phyloP scores from a whole-genome alignment of 2,888 invertebrate genomes.

The Heteropelma amictum region DNA sequence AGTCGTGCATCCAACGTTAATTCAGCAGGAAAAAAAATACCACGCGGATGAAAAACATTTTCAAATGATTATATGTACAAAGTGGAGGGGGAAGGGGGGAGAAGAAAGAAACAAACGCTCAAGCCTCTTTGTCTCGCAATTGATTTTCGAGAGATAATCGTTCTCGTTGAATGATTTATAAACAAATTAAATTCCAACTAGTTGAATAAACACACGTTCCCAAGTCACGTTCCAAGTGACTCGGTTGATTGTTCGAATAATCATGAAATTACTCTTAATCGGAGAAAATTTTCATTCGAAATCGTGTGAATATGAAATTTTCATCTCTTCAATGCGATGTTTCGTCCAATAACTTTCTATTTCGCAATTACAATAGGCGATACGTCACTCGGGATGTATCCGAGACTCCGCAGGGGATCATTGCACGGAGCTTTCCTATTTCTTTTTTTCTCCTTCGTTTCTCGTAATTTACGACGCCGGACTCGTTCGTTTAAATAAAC shows the following conservation, averaged over 20 bases:
- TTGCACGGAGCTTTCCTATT: constrained; percentile 9
- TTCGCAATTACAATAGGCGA: constrained; percentile 57
- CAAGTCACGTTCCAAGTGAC: too few relatives aligned
- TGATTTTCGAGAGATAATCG: too few relatives aligned
- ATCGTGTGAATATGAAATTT: constrained; percentile 46
- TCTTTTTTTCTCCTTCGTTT: constrained; percentile 8
- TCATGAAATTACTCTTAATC: background rate
- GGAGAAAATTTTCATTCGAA: constrained; percentile 16
- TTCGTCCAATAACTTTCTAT: constrained; percentile 57
- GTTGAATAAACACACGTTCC: too few relatives aligned
- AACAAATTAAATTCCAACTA: too few relatives aligned
- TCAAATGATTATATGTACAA: too few relatives aligned
- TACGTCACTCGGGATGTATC: constrained; percentile 25
- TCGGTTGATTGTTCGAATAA: background rate
- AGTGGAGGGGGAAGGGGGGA: too few relatives aligned
- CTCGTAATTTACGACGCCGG: constrained; percentile 43
- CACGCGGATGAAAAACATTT: too few relatives aligned
- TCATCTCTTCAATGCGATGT: constrained; percentile 50
- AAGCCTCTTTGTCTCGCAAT: too few relatives aligned
- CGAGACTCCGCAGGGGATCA: constrained; percentile 11
- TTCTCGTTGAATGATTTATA: too few relatives aligned
- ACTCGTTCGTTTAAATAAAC: constrained; percentile 27
- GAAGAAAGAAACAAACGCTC: too few relatives aligned
- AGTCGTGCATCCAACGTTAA: background rate
- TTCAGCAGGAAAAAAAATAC: too few relatives aligned